A percentile compares a stretch with the other conserved stretches of the same genome.
These are phyloP conservation scores for Acyrthosiphon pisum DNA, from an alignment of 1,140 invertebrate genomes.

Conservation along the genomic window DNA sequence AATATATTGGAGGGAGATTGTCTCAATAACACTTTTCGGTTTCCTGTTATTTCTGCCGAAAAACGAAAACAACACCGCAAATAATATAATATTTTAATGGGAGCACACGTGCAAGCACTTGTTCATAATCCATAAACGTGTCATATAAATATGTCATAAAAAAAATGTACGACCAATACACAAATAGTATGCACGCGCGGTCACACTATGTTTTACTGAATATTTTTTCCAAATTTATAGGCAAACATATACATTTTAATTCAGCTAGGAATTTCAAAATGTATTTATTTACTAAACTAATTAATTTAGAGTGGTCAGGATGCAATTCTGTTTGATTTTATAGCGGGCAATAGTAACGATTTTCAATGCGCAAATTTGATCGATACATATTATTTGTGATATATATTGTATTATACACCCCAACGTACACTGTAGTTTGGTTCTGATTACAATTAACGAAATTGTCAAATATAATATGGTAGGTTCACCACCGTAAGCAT, in stretches of 20 bases:
- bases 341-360: not conserved
- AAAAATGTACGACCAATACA: not conserved
- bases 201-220: not conserved
- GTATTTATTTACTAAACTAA: not conserved
- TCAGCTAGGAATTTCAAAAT: not conserved
- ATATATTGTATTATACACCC: not conserved
- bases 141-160: not conserved
- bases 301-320: not conserved
- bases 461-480: not conserved
- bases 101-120: not conserved
- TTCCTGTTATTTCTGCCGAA: not conserved
- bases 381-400: not conserved
- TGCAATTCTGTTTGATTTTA: not conserved
- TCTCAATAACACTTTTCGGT: conserved; percentile 1
- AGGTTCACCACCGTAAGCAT: not conserved
- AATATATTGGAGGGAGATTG: not conserved
- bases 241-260: not conserved
- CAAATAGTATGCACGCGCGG: not conserved
- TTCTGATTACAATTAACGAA: not conserved
- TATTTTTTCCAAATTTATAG: not conserved
- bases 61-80: not conserved
- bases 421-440: not conserved
- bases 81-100: not conserved
- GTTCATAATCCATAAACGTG: not conserved
- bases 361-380: not conserved